phyloP scores from a whole-genome alignment of 2,113 vertebrate species.

The Mesitornis unicolor region DNA sequence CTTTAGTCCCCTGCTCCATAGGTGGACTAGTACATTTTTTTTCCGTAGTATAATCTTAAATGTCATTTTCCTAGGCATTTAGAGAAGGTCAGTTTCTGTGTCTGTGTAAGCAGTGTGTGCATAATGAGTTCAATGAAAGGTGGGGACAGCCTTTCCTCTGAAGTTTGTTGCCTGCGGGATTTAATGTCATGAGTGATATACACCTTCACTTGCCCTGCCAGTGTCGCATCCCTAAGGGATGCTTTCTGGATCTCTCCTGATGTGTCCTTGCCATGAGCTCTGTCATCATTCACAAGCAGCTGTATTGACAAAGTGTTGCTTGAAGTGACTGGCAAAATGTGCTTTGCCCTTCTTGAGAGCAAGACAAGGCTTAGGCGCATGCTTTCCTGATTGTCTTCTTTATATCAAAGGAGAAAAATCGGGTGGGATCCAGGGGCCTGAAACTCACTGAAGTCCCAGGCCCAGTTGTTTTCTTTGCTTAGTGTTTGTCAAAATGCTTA shows the following conservation, averaged over 20 bases:
- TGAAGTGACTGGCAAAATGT: background rate
- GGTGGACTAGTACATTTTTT: background rate
- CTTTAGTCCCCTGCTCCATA: background rate
- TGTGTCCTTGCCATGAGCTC: background rate
- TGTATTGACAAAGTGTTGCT: background rate
- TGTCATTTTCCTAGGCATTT: background rate
- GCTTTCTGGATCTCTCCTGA: background rate
- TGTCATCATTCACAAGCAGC: background rate
- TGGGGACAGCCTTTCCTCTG: background rate
- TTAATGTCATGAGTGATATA: background rate
- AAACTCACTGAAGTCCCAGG: background rate
- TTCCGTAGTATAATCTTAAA: background rate
- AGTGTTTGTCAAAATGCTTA: background rate
- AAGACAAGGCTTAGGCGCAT: background rate
- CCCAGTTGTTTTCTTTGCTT: background rate
- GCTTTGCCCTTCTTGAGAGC: background rate
- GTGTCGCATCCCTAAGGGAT: background rate
- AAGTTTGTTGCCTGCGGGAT: background rate
- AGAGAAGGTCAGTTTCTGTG: background rate
- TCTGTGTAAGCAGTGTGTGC: fast-evolving
- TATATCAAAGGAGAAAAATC: background rate
- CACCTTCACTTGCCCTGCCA: background rate
- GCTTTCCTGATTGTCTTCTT: background rate
- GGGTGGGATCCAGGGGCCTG: background rate
- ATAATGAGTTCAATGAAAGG: background rate